Evolutionary conservation across 2,113 vertebrate species (phyloP).

Genomic region (Sialia sialis): DNA sequence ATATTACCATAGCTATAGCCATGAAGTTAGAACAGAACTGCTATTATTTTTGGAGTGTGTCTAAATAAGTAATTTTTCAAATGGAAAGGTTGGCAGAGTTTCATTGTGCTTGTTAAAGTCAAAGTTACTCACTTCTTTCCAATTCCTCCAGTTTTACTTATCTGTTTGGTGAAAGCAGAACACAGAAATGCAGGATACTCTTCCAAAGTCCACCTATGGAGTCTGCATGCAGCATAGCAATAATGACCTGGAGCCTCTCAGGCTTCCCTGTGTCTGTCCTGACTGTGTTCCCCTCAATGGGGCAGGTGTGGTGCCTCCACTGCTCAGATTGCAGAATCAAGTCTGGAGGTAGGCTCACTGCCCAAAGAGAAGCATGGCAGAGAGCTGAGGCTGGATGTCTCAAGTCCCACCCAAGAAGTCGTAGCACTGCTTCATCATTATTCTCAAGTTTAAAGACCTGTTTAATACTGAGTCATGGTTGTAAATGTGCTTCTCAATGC

Average conservation of each 20-base stretch:
- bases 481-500: rapidly evolving
- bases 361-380: rapidly evolving
- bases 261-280: not conserved
- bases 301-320: not conserved
- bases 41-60: not conserved
- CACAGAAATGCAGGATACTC: rapidly evolving
- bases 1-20: not conserved
- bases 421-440: rapidly evolving
- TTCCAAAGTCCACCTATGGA: not conserved
- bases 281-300: not conserved
- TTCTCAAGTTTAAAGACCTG: not conserved
- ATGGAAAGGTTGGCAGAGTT: not conserved
- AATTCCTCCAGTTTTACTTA: not conserved
- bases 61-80: slow-evolving; percentile 8
- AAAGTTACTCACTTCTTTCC: not conserved
- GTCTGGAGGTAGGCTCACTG: rapidly evolving
- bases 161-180: not conserved
- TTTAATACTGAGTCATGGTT: rapidly evolving
- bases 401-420: not conserved
- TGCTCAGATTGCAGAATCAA: not conserved
- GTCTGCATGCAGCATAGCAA: rapidly evolving
- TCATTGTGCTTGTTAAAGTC: not conserved
- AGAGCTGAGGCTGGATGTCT: not conserved
- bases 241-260: not conserved
- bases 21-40: not conserved